Evolutionary conservation across 2,797 vertebrate genomes (phyloP).

Genomic region (Taenioides sp.): DNA sequence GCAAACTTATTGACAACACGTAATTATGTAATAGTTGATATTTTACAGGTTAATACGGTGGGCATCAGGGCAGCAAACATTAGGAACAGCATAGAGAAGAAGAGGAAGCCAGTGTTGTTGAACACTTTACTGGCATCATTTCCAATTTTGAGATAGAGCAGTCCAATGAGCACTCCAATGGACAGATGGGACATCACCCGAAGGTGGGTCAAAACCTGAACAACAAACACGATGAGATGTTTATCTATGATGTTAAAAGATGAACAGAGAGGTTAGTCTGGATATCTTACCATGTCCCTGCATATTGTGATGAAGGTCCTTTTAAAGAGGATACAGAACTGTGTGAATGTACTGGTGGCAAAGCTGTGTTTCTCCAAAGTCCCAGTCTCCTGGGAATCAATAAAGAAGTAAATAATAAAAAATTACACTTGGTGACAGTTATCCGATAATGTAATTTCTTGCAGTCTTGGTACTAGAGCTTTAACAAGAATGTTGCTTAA

Average conservation of each 20-base stretch:
- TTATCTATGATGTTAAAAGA: not conserved
- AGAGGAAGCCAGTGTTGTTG: slow-evolving; percentile 98
- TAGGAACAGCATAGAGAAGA: slow-evolving; percentile 99
- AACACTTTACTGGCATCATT: slow-evolving; percentile 97
- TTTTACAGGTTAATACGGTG: slow-evolving; percentile 96
- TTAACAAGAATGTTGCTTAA: not conserved
- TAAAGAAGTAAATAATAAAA: not conserved
- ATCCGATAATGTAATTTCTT: not conserved
- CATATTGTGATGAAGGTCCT: slow-evolving; percentile 93
- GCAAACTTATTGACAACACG: slow-evolving; percentile 21
- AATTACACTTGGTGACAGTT: not conserved
- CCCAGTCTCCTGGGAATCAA: slow-evolving; percentile 75
- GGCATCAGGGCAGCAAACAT: slow-evolving; percentile 99
- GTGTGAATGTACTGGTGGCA: slow-evolving; percentile 91
- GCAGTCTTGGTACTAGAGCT: not conserved
- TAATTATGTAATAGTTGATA: slow-evolving; percentile 12
- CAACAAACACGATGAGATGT: slow-evolving; percentile 24
- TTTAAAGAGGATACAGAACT: slow-evolving; percentile 98
- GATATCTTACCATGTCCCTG: slow-evolving; percentile 86
- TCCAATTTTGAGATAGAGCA: slow-evolving; percentile 96
- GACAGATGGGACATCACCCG: slow-evolving; percentile 93
- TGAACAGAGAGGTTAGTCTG: not conserved
- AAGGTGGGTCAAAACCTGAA: slow-evolving; percentile 93
- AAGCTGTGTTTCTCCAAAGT: slow-evolving; percentile 94
- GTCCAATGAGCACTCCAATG: slow-evolving; percentile 93